Conservation (phyloP, 2,888 invertebrate species). For the Panzeria rudis region DNA sequence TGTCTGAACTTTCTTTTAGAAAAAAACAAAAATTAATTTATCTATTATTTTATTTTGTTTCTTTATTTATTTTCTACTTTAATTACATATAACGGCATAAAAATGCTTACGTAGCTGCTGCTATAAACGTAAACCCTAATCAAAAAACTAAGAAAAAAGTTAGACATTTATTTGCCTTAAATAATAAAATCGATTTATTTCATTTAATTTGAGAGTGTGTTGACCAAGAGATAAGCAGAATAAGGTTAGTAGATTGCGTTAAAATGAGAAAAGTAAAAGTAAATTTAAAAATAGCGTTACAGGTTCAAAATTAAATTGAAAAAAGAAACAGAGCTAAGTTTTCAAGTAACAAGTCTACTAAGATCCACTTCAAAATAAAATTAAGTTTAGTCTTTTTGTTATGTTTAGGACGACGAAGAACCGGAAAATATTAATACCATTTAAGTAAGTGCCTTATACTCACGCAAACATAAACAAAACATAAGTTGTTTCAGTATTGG, state of each 20-base stretch:
- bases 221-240: slow-evolving; percentile 11
- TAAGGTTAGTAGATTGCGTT: neutral
- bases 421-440: no score
- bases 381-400: no score
- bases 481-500: no score
- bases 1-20: neutral
- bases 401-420: no score
- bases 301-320: no score
- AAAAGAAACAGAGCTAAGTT: no score
- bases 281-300: neutral
- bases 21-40: slow-evolving; percentile 5
- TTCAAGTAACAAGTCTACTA: no score
- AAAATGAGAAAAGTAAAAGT: neutral
- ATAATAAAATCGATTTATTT: slow-evolving; percentile 60
- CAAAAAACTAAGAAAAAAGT: slow-evolving; percentile 34
- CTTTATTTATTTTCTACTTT: slow-evolving; percentile 40
- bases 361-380: no score
- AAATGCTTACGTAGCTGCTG: neutral
- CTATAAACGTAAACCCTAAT: slow-evolving; percentile 30
- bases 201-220: slow-evolving; percentile 19
- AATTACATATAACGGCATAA: slow-evolving; percentile 55
- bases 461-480: no score
- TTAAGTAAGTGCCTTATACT: no score
- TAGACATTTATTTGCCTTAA: slow-evolving; percentile 40
- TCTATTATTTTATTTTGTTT: neutral